Evolutionary conservation across 2,888 invertebrate genomes (phyloP).

Genomic region (Eilema griseolum): DNA sequence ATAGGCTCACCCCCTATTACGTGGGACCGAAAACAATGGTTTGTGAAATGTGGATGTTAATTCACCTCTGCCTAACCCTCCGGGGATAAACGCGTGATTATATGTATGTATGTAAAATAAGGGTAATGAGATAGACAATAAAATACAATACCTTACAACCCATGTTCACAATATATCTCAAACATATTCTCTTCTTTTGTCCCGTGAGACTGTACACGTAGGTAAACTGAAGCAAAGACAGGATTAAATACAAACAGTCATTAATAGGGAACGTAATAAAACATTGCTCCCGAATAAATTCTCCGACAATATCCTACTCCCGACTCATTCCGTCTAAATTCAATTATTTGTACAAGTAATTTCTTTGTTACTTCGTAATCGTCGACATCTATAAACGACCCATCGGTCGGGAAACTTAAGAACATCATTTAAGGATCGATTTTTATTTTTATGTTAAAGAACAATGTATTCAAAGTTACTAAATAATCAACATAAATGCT

Average conservation of each 20-base stretch:
- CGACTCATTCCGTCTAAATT: neutral
- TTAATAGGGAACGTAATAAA: constrained; percentile 3
- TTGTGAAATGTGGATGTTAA: too few relatives aligned
- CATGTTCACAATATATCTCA: neutral
- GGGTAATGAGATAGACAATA: too few relatives aligned
- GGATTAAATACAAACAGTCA: constrained; percentile 4
- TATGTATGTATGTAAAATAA: too few relatives aligned
- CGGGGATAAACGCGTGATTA: too few relatives aligned
- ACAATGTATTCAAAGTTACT: too few relatives aligned
- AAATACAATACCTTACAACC: neutral
- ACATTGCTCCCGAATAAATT: neutral
- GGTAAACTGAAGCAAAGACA: neutral
- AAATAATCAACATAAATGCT: too few relatives aligned
- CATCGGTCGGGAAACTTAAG: neutral
- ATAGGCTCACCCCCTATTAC: too few relatives aligned
- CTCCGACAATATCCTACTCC: neutral
- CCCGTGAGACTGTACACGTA: neutral
- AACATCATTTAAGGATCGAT: neutral
- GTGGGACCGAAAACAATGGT: too few relatives aligned
- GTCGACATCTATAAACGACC: neutral
- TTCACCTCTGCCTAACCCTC: too few relatives aligned
- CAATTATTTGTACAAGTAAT: constrained; percentile 2
- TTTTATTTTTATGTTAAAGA: too few relatives aligned
- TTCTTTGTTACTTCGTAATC: neutral
- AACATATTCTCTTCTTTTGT: neutral